These are phyloP conservation scores for Sylvilagus bachmani DNA, from an alignment of 2,113 vertebrate species.

Conservation along the genomic window DNA sequence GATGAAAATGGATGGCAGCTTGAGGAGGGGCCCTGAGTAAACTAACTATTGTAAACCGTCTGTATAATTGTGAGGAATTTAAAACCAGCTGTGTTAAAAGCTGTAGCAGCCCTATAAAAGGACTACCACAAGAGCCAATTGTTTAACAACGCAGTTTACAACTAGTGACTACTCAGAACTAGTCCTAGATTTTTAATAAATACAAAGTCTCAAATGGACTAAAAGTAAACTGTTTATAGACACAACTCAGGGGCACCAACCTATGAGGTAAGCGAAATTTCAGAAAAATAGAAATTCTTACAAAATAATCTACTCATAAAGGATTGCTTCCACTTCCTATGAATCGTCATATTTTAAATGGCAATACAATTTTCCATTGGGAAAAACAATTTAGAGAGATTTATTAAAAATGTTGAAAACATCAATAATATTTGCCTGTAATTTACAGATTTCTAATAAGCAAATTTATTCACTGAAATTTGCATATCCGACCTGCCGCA, in stretches of 20 bases:
- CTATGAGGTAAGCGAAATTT: neutral
- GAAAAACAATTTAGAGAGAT: constrained; percentile 23
- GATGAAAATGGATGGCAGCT: neutral
- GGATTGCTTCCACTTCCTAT: neutral
- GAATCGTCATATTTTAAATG: constrained; percentile 9
- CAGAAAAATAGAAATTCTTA: constrained; percentile 19
- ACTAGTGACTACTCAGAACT: neutral
- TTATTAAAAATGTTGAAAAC: neutral
- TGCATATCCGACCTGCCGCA: neutral
- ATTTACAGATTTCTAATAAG: constrained; percentile 25
- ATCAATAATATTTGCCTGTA: neutral
- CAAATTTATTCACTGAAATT: constrained; percentile 22
- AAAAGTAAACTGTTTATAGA: neutral
- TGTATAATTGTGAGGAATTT: neutral
- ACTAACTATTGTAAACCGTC: neutral
- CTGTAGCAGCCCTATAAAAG: neutral
- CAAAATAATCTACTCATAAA: neutral
- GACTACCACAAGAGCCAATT: neutral
- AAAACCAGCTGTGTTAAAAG: constrained; percentile 32
- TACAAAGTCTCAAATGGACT: neutral
- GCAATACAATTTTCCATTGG: neutral
- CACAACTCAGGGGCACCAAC: neutral
- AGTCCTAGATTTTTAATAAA: constrained; percentile 3
- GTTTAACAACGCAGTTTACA: neutral
- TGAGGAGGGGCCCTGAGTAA: neutral